These are phyloP conservation scores for Sarcophaga variegata DNA, from an alignment of 2,888 invertebrate species.

Conservation along the genomic window DNA sequence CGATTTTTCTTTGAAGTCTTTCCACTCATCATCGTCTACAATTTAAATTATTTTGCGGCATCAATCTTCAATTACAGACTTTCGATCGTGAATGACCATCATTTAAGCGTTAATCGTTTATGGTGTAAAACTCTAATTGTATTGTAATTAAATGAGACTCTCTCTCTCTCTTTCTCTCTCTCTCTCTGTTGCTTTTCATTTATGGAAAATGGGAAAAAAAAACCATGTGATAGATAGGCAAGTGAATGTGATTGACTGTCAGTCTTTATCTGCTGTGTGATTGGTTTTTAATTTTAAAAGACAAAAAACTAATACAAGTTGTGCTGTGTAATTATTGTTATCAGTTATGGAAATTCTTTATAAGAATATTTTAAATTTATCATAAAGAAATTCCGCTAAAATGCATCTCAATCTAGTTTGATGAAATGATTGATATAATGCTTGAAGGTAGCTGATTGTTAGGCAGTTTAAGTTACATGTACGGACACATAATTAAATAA, in stretches of 20 bases:
- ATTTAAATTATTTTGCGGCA: constrained; percentile 38
- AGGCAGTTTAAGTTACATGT: no score
- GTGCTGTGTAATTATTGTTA: no score
- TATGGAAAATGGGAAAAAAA: neutral
- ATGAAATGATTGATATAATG: no score
- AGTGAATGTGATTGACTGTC: constrained; percentile 6
- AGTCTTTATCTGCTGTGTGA: neutral
- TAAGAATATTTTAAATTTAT: no score
- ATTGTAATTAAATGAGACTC: constrained; percentile 32
- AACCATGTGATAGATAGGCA: neutral
- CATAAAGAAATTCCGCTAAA: no score
- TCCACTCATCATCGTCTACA: neutral
- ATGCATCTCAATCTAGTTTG: no score
- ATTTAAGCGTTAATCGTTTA: constrained; percentile 34
- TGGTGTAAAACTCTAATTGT: constrained; percentile 52
- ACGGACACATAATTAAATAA: no score
- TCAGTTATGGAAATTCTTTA: no score
- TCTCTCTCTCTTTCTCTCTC: neutral
- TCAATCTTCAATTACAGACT: constrained; percentile 39
- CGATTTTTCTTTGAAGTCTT: neutral
- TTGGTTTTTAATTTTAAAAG: no score
- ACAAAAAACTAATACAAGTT: no score
- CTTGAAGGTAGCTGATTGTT: no score
- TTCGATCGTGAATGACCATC: constrained; percentile 8
- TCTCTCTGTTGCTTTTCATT: neutral